Base-by-base conservation (phyloP, 2,113 vertebrate genomes). In the Aix galericulata region DNA sequence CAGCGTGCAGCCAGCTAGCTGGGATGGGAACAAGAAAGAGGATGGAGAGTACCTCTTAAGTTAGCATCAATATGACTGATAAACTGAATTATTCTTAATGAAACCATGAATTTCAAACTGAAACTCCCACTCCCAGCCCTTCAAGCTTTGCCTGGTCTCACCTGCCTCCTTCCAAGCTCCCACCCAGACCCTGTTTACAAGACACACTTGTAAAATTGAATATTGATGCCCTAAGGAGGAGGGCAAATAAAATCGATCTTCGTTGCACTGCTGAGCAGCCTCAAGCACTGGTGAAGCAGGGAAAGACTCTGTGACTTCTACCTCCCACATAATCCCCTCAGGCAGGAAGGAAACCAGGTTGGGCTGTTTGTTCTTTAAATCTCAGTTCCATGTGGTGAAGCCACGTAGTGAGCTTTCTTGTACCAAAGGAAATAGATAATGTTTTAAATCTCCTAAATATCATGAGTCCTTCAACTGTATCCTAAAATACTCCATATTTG, bases 321-420 rank as follows among this genome's bases (percentile, higher is more conserved):
- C 81, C 79, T 94, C 93, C 83, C 81, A 93, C 81, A 79, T 95
- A 91, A 94, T 69, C 67, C 62, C 58, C 53, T 73, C 12, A 20
- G 68, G 91, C 92, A 93, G 71, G 78, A 84, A 87, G 74, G 58
- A 84, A 68, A 59, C 66, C 93, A 87, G 80, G 80, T 73, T 72
- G 81, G 69, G 89, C 36, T 76, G 58, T 78, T 95, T 91, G 85
- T 52, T 91, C 69, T 92, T 93, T 89, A 84, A 79, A 91, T 89
- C 92, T 76, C 73, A 32, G 58, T 72, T 83, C 77, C 81, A 74
- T 46, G 77, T 13, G 21, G 73, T 66, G 69, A 40, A 78, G 44
- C 17, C 74, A 31, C 3, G 53, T 62, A 74, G 72, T 40, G 32
- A 38, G 42, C 42, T 90, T 92, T 88, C 83, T 88, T 62, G 6